phyloP scores from a whole-genome alignment of 2,888 invertebrate species.

The Macaria liturata region DNA sequence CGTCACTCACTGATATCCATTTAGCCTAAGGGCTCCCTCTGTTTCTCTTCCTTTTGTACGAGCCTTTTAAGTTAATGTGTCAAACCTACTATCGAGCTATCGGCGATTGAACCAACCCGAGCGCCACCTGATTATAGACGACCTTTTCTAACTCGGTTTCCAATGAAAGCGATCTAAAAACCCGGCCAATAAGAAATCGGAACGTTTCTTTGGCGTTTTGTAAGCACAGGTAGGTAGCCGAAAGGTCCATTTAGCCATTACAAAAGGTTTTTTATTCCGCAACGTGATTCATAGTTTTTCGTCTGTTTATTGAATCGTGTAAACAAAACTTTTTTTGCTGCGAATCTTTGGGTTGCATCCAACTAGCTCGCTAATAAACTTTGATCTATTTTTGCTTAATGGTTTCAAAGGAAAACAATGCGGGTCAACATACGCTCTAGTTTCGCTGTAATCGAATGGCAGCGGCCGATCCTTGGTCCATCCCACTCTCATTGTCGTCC shows the following conservation, averaged over 20 bases:
- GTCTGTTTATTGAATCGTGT: constrained; percentile 18
- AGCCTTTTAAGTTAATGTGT: constrained; percentile 25
- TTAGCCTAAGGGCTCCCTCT: constrained; percentile 23
- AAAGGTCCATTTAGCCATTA: constrained; percentile 6
- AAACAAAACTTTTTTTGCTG: constrained; percentile 22
- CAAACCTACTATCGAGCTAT: constrained; percentile 20
- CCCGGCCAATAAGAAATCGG: constrained; percentile 8
- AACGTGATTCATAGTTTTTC: constrained; percentile 12
- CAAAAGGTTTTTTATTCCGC: constrained; percentile 14
- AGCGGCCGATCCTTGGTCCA: constrained; percentile 52
- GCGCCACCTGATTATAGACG: constrained; percentile 16
- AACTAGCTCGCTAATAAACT: constrained; percentile 32
- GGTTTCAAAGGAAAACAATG: constrained; percentile 37
- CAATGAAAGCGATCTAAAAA: constrained; percentile 11
- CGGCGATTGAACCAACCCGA: constrained; percentile 18
- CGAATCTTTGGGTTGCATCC: constrained; percentile 20
- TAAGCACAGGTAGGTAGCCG: constrained; percentile 17
- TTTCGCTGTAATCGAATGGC: constrained; percentile 42
- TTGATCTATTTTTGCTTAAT: constrained; percentile 26
- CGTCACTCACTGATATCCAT: constrained; percentile 45
- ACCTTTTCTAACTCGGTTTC: constrained; percentile 9
- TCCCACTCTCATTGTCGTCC: constrained; percentile 58
- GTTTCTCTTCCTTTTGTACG: constrained; percentile 22
- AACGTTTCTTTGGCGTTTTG: constrained; percentile 14
- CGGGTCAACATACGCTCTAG: constrained; percentile 62